Evolutionary conservation across 1,140 invertebrate species (phyloP).

Genomic region (Conus ventricosus): DNA sequence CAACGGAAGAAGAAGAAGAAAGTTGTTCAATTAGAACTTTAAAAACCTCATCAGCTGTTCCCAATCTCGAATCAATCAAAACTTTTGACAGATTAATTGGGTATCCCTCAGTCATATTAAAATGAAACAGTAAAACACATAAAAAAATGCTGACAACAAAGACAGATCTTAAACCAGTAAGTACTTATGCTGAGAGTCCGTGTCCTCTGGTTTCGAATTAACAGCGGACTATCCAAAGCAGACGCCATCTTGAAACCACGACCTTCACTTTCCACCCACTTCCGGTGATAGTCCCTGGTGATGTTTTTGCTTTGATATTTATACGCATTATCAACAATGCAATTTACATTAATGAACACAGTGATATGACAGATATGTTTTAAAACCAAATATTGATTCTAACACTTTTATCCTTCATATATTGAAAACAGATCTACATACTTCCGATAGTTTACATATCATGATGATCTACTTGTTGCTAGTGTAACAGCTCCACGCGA

Average conservation of each 20-base stretch:
- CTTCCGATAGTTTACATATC: not conserved
- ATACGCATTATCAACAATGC: not conserved
- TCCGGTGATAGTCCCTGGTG: constrained; percentile 32
- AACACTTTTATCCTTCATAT: not conserved
- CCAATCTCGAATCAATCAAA: too few relatives aligned
- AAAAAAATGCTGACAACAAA: not conserved
- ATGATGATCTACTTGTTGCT: constrained; percentile 55
- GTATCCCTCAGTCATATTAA: too few relatives aligned
- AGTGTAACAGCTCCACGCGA: constrained; percentile 17
- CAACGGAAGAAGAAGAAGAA: too few relatives aligned
- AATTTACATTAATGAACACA: not conserved
- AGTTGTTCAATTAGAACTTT: too few relatives aligned
- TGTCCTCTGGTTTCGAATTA: constrained; percentile 29
- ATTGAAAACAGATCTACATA: not conserved
- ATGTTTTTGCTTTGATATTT: not conserved
- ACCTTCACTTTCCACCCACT: constrained; percentile 25
- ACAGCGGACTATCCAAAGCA: constrained; percentile 34
- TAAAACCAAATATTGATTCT: too few relatives aligned
- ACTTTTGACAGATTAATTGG: too few relatives aligned
- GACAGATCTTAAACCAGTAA: too few relatives aligned
- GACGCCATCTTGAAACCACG: constrained; percentile 48
- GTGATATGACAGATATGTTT: too few relatives aligned
- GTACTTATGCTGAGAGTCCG: constrained; percentile 26
- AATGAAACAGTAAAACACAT: not conserved
- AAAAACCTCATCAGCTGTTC: too few relatives aligned